phyloP scores from a whole-genome alignment of 2,113 vertebrate species.

The Glaucidium brasilianum region DNA sequence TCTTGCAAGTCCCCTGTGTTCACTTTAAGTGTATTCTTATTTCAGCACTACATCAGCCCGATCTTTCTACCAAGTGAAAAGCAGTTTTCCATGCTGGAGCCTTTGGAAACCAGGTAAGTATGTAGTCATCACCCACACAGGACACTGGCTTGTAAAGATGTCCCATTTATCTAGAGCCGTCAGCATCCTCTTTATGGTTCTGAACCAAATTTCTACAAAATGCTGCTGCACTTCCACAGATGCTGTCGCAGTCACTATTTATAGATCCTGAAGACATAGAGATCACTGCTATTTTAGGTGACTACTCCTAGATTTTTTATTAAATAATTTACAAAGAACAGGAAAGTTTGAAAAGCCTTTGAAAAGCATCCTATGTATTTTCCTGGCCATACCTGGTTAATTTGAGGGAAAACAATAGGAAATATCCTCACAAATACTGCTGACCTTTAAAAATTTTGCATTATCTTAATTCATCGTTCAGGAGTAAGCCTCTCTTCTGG shows the following conservation, averaged over 20 bases:
- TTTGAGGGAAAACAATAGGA: neutral
- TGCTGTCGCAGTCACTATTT: neutral
- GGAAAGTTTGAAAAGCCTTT: neutral
- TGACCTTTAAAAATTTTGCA: neutral
- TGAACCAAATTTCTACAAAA: neutral
- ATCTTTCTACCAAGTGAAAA: neutral
- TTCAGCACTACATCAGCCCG: neutral
- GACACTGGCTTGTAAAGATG: neutral
- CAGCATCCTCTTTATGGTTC: neutral
- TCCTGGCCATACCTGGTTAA: neutral
- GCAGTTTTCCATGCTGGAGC: neutral
- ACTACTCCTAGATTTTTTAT: neutral
- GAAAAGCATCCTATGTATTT: neutral
- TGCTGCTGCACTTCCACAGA: neutral
- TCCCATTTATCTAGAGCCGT: neutral
- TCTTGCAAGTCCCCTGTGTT: neutral
- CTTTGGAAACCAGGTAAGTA: neutral
- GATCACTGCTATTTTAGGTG: neutral
- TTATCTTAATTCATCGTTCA: neutral
- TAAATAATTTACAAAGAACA: neutral
- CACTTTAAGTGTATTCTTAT: neutral
- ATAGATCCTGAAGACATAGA: neutral
- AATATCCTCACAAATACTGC: neutral
- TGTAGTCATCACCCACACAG: accelerated
- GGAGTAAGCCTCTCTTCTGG: neutral